Conservation (phyloP, 2,113 vertebrate genomes). For the Sterrhoptilus dennistouni region DNA sequence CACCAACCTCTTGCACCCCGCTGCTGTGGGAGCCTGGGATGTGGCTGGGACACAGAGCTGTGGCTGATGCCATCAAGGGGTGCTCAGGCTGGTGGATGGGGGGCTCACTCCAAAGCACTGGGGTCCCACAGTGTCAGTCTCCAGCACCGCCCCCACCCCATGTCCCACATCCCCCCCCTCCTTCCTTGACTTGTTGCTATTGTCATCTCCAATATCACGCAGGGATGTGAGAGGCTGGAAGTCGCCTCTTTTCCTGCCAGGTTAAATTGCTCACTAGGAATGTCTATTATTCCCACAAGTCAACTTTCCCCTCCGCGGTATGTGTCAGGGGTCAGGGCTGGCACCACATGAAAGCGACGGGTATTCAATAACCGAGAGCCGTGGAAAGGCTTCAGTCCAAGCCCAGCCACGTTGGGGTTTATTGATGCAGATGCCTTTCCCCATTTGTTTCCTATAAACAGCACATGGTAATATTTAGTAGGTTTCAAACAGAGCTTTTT, state of each 20-base stretch:
- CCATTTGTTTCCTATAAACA: conserved; percentile 90
- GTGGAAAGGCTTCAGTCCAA: conserved; percentile 62
- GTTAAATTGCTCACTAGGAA: conserved; percentile 70
- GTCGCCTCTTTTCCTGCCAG: conserved; percentile 65
- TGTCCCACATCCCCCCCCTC: background rate
- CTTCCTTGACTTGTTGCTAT: background rate
- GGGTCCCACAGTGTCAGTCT: accelerated
- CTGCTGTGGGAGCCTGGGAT: background rate
- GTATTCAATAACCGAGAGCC: conserved; percentile 75
- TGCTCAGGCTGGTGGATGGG: background rate
- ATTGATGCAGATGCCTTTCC: conserved; percentile 77
- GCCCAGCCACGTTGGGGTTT: conserved; percentile 71
- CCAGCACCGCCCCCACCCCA: accelerated
- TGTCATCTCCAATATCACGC: background rate
- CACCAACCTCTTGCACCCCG: background rate
- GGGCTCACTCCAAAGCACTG: accelerated
- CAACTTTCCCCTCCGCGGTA: conserved; percentile 50
- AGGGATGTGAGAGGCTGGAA: background rate
- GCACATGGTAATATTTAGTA: conserved; percentile 90
- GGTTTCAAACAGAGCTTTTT: conserved; percentile 77
- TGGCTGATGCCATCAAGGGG: accelerated
- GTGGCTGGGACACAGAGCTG: accelerated
- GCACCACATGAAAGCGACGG: conserved; percentile 77
- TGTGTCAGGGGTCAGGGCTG: conserved; percentile 75
- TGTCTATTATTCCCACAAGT: conserved; percentile 66